Evolutionary conservation across 2,797 vertebrate genomes (phyloP), one percentile per base, ranked within the genome.

Genomic region (Halcyon leucocephala): DNA sequence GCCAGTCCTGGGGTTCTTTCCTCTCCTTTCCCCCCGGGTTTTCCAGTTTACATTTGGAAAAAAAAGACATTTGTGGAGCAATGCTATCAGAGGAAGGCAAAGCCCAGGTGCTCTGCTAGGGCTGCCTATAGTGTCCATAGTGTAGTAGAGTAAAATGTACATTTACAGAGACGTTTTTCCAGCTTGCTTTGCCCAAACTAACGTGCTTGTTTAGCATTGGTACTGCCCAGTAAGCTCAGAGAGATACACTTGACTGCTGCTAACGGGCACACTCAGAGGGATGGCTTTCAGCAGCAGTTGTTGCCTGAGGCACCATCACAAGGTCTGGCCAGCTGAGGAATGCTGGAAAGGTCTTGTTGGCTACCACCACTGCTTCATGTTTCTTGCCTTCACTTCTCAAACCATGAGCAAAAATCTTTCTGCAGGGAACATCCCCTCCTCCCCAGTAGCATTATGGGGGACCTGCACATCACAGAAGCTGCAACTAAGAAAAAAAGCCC

Each of bases 321-420:
- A 51, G 52, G 33, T 14, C 62, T 33, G 73, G 44, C n/a, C 65
- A 52, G 48, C 74, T 81, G 82, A 51, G 72, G 25, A 72, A 6
- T 1, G 7, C 26, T 48, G 31, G 12, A 55, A 44, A 28, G 54
- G 7, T 35, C 42, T 44, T 51, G 24, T 2, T 55, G 66, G 77
- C 29, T 4, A 2, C 29, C 4, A 2, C 10, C 42, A 1, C 5
- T 6, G 12, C 31, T 52, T 25, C 31, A 1, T 13, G 14, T 29
- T 28, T 71, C 25, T 48, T 26, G 48, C 7, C 24, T 55, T 61
- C 9, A 2, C 4, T 44, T 41, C 81, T 82, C 39, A 48, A 35
- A 15, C 6, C 65, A 9, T 0, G 3, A 76, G 26, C 17, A 39
- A 54, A 88, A 80, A 55, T 9, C 35, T 91, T 35, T 58, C 31